phyloP scores from a whole-genome alignment of 2,113 vertebrate species.

The Chaenogobius annularis region DNA sequence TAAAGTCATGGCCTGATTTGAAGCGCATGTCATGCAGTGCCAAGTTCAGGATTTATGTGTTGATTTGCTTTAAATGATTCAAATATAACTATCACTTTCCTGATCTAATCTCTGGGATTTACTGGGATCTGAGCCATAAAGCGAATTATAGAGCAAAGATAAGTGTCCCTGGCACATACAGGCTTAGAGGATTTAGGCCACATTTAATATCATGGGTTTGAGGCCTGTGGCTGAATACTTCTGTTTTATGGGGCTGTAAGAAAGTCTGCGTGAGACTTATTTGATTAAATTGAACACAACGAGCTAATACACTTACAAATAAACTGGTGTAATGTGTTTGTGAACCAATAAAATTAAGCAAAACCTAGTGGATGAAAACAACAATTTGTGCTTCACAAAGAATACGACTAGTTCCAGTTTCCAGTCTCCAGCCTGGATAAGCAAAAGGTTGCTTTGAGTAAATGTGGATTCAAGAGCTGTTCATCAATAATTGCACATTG shows the following conservation, averaged over 20 bases:
- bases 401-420: too few relatives aligned
- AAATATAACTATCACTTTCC: slow-evolving; percentile 11
- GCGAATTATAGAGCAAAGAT: slow-evolving; percentile 18
- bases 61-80: slow-evolving; percentile 19
- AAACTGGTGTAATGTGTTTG: too few relatives aligned
- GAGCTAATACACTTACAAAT: too few relatives aligned
- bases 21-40: slow-evolving; percentile 15
- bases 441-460: too few relatives aligned
- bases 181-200: slow-evolving; percentile 35
- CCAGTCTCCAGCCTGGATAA: too few relatives aligned
- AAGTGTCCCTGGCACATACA: neutral
- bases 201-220: slow-evolving; percentile 19
- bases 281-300: too few relatives aligned
- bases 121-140: slow-evolving; percentile 22
- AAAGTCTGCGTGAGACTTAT: too few relatives aligned
- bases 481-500: too few relatives aligned
- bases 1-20: neutral
- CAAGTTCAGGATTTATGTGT: slow-evolving; percentile 17
- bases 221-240: neutral
- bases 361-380: too few relatives aligned
- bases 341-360: too few relatives aligned
- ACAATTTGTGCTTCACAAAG: too few relatives aligned
- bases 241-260: neutral
- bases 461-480: too few relatives aligned
- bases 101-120: slow-evolving; percentile 33